phyloP scores from a whole-genome alignment of 1,140 invertebrate genomes.

The Habropoda laboriosa region DNA sequence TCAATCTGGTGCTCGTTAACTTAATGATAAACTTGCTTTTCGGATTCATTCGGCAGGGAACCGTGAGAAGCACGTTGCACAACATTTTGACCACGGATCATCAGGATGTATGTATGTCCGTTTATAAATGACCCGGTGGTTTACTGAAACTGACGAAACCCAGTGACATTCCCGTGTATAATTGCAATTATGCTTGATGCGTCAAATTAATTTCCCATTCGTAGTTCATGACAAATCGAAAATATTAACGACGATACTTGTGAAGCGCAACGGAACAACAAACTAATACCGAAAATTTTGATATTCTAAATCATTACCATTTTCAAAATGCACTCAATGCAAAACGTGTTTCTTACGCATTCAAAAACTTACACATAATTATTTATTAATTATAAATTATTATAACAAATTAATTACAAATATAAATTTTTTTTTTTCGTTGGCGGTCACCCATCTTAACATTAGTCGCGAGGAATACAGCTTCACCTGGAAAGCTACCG shows the following conservation, averaged over 20 bases:
- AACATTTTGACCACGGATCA: neutral
- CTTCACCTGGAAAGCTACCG: too few relatives aligned
- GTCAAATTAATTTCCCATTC: neutral
- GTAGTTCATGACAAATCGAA: neutral
- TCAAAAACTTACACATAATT: too few relatives aligned
- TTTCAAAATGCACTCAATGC: too few relatives aligned
- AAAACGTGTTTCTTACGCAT: too few relatives aligned
- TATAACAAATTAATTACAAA: too few relatives aligned
- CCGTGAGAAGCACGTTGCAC: neutral
- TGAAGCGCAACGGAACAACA: too few relatives aligned
- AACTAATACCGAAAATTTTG: too few relatives aligned
- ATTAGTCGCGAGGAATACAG: too few relatives aligned
- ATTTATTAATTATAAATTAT: too few relatives aligned
- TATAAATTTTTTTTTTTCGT: too few relatives aligned
- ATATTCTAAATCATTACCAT: too few relatives aligned
- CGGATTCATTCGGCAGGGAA: neutral
- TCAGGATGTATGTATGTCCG: neutral
- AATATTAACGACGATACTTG: neutral
- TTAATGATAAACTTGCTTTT: slow-evolving; percentile 20
- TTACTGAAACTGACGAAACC: neutral
- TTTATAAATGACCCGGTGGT: slow-evolving; percentile 5
- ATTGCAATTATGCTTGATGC: neutral
- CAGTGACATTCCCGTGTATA: slow-evolving; percentile 1
- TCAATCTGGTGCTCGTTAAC: slow-evolving; percentile 4
- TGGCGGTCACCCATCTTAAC: too few relatives aligned